Evolutionary conservation across 37 sponge, comb jelly and placozoan species (phyloP).

Genomic region (Geodia barretti): DNA sequence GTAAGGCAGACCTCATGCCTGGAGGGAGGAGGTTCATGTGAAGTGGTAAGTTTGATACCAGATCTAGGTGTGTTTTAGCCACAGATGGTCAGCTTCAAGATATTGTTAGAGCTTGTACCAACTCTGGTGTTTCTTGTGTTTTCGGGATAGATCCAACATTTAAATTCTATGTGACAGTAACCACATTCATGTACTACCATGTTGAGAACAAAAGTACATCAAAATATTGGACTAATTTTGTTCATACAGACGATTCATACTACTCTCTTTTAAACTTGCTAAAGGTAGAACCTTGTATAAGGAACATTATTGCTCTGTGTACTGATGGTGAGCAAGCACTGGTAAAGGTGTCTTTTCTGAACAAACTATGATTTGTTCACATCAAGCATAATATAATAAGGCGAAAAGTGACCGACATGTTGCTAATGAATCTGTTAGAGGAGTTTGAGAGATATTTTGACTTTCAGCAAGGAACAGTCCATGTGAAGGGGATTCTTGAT

Average conservation of each 20-base stretch:
- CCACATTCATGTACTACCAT: not conserved
- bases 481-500: slow-evolving; percentile 17
- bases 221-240: not conserved
- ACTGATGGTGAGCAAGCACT: slow-evolving; percentile 3
- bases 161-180: slow-evolving; percentile 19
- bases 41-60: slow-evolving; percentile 1
- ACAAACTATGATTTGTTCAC: slow-evolving; percentile 7
- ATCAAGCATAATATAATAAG: not conserved
- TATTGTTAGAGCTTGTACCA: too few species aligned
- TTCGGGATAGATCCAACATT: slow-evolving; percentile 34
- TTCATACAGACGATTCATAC: not conserved
- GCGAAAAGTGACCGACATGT: not conserved
- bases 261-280: not conserved
- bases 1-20: slow-evolving; percentile 15
- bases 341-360: not conserved
- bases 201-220: not conserved
- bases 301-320: not conserved
- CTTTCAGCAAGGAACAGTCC: slow-evolving; percentile 9
- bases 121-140: slow-evolving; percentile 1
- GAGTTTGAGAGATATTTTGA: not conserved
- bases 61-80: slow-evolving; percentile 1
- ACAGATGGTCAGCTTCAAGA: slow-evolving; percentile 10
- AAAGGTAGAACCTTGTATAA: not conserved
- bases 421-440: slow-evolving; percentile 3
- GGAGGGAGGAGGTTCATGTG: slow-evolving; percentile 11